Conservation (phyloP, 2,888 invertebrate genomes). For the Scaptomyza cyrtandrae region DNA sequence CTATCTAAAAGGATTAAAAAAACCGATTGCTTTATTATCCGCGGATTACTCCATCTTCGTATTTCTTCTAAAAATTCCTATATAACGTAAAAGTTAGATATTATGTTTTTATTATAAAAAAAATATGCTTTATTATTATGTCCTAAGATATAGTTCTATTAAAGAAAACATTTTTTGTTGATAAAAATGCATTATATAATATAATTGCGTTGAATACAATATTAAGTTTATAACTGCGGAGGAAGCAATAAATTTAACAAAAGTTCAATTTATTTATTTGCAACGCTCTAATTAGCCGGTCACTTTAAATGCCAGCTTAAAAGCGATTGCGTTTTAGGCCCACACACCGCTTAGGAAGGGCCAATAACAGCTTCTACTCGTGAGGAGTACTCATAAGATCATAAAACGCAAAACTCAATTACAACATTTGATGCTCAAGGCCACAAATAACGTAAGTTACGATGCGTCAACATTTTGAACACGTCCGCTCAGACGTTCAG, state of each 20-base stretch:
- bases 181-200: too few species aligned
- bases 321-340: conserved; percentile 40
- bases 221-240: too few species aligned
- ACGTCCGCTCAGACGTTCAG: conserved; percentile 19
- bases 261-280: conserved; percentile 50
- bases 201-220: too few species aligned
- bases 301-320: conserved; percentile 51
- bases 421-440: conserved; percentile 78
- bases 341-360: conserved; percentile 45
- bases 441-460: conserved; percentile 78
- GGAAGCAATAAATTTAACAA: not conserved
- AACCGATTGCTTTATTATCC: too few species aligned
- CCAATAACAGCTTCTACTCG: conserved; percentile 60
- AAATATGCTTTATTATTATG: too few species aligned
- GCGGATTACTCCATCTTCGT: too few species aligned
- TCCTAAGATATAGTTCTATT: too few species aligned
- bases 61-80: too few species aligned
- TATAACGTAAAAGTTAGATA: too few species aligned
- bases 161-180: too few species aligned
- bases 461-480: conserved; percentile 76
- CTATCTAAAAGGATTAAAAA: too few species aligned
- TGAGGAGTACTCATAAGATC: conserved; percentile 51
- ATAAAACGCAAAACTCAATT: conserved; percentile 79
- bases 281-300: conserved; percentile 40
- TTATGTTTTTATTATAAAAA: too few species aligned